Percentiles rank a stretch among this genome's conserved stretches.
Conservation (phyloP, 2,797 vertebrate genomes). For the Hylomyscus alleni region DNA sequence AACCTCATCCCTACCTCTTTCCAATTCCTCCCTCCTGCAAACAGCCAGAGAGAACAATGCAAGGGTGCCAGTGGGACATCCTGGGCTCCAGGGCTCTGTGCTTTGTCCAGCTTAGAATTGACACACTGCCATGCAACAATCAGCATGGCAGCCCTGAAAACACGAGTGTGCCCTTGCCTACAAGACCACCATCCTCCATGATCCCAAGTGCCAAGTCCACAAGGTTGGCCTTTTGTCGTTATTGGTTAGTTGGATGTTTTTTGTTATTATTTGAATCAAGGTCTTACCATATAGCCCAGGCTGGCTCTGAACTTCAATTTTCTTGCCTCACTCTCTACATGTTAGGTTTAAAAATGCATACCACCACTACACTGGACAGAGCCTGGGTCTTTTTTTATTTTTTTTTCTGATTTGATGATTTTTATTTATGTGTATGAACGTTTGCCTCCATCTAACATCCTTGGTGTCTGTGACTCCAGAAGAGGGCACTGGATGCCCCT, state of each 20-base stretch:
- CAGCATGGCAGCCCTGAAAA: not conserved
- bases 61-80: not conserved
- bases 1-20: not conserved
- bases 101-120: not conserved
- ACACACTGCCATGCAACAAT: no score
- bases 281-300: not conserved
- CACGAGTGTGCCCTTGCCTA: accelerated
- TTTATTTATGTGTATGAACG: not conserved
- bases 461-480: not conserved
- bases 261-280: not conserved
- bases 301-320: not conserved
- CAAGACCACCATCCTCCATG: not conserved
- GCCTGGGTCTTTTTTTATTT: not conserved
- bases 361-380: no score
- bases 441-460: not conserved
- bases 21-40: accelerated
- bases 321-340: not conserved
- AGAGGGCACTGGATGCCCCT: not conserved
- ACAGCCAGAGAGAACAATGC: not conserved
- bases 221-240: not conserved
- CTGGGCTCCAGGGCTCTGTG: not conserved
- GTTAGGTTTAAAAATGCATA: not conserved
- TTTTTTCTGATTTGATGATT: no score
- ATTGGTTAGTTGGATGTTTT: not conserved
- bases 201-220: no score